Percentiles rank a stretch among this genome's conserved stretches.
Conservation (phyloP, 1,140 invertebrate species). For the Drosophila eugracilis region DNA sequence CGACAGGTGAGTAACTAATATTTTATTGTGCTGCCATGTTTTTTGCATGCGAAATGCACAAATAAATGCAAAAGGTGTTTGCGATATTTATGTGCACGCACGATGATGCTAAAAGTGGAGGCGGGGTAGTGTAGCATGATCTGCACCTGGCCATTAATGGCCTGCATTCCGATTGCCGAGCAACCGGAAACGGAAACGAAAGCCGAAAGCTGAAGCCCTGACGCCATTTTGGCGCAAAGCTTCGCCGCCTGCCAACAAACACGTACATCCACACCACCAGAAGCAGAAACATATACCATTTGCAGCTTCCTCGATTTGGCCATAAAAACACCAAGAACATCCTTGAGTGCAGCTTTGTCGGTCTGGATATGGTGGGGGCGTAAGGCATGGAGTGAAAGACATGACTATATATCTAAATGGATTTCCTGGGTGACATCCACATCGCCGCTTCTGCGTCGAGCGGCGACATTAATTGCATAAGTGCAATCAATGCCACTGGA, state of each 20-base stretch:
- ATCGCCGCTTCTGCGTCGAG: slow-evolving; percentile 22
- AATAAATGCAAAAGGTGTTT: slow-evolving; percentile 22
- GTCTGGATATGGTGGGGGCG: neutral
- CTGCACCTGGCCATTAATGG: slow-evolving; percentile 40
- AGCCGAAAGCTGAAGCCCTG: slow-evolving; percentile 33
- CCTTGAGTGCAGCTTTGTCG: slow-evolving; percentile 51
- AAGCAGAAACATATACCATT: slow-evolving; percentile 18
- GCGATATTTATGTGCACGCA: slow-evolving; percentile 55
- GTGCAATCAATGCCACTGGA: slow-evolving; percentile 64
- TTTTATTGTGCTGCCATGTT: slow-evolving; percentile 15
- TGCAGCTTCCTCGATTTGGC: slow-evolving; percentile 58
- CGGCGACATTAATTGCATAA: slow-evolving; percentile 71
- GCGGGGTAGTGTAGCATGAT: slow-evolving; percentile 18
- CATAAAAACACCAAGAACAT: slow-evolving; percentile 59
- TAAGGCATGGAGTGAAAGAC: slow-evolving; percentile 3
- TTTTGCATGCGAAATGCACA: slow-evolving; percentile 8
- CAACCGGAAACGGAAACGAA: slow-evolving; percentile 45
- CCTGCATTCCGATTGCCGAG: slow-evolving; percentile 54
- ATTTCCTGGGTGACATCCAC: slow-evolving; percentile 59
- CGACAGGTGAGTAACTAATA: slow-evolving; percentile 19
- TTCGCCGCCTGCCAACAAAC: slow-evolving; percentile 54
- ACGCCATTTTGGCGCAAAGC: slow-evolving; percentile 65
- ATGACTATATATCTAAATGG: slow-evolving; percentile 64
- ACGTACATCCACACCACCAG: slow-evolving; percentile 46
- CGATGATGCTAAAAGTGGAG: slow-evolving; percentile 16